phyloP scores from a whole-genome alignment of 2,888 invertebrate species.

The Nowickia ferox region DNA sequence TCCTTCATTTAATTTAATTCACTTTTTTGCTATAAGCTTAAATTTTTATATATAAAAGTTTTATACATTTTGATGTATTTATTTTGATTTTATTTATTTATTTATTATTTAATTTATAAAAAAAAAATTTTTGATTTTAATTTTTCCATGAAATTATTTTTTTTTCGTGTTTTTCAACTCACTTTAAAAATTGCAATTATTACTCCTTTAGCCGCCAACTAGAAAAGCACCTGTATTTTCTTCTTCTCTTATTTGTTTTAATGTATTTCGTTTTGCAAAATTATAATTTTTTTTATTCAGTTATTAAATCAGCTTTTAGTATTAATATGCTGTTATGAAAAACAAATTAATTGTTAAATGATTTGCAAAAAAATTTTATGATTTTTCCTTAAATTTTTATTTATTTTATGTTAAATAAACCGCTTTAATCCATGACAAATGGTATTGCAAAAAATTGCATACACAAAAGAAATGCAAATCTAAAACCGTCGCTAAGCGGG shows the following conservation, averaged over 20 bases:
- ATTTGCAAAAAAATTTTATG: neutral
- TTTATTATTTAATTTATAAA: no score
- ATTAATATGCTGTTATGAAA: neutral
- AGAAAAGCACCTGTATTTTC: slow-evolving; percentile 33
- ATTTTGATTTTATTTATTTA: no score
- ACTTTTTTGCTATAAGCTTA: no score
- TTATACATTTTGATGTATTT: no score
- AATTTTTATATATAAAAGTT: no score
- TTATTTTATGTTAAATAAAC: slow-evolving; percentile 19
- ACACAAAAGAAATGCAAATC: neutral
- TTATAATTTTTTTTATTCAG: slow-evolving; percentile 14
- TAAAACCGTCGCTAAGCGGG: slow-evolving; percentile 55
- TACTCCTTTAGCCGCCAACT: neutral
- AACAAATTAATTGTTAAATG: neutral
- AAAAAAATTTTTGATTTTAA: no score
- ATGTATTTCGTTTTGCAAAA: no score
- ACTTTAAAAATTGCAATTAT: slow-evolving; percentile 22
- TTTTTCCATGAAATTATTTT: neutral
- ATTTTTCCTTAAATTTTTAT: neutral
- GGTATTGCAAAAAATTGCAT: no score
- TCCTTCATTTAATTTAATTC: no score
- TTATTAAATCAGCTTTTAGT: neutral
- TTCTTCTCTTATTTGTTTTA: no score
- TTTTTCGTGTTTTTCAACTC: neutral
- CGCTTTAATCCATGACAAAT: slow-evolving; percentile 19